These are phyloP conservation scores for Bambusicola thoracicus DNA, from an alignment of 2,113 vertebrate species.

Conservation along the genomic window DNA sequence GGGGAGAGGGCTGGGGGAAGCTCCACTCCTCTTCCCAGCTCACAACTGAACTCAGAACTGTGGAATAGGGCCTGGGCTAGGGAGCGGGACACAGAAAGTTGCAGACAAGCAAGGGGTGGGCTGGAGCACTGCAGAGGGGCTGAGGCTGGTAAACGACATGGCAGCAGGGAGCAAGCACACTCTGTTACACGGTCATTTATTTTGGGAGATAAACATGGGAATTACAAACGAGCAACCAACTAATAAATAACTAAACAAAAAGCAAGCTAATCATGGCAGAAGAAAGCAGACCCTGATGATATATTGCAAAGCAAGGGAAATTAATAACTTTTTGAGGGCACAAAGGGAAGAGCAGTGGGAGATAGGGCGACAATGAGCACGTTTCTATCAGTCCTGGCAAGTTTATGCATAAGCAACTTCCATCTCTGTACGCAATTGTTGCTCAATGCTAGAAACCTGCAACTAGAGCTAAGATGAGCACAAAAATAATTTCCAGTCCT, in stretches of 20 bases:
- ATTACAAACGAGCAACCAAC: constrained; percentile 72
- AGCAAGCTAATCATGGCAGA: constrained; percentile 42
- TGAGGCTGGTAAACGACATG: constrained; percentile 77
- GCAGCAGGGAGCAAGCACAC: constrained; percentile 73
- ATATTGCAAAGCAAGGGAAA: constrained; percentile 42
- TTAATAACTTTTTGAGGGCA: constrained; percentile 29
- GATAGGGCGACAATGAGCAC: neutral
- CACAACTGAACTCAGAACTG: neutral
- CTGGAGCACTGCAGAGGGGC: constrained; percentile 71
- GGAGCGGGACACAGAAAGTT: constrained; percentile 63
- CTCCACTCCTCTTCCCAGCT: neutral
- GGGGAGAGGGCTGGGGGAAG: neutral
- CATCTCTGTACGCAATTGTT: neutral
- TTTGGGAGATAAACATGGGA: constrained; percentile 73
- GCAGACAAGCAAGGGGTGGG: neutral
- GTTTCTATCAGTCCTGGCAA: neutral
- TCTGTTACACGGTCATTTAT: constrained; percentile 79
- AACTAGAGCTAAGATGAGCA: neutral
- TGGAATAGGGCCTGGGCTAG: neutral
- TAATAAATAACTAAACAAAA: constrained; percentile 74
- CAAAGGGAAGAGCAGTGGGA: neutral
- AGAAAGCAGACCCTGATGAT: constrained; percentile 50
- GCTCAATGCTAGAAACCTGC: constrained; percentile 5
- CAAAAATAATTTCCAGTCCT: neutral
- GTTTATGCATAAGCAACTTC: neutral